These are phyloP conservation scores for Phytoseiulus persimilis DNA, from an alignment of 2,888 invertebrate species.

Conservation along the genomic window DNA sequence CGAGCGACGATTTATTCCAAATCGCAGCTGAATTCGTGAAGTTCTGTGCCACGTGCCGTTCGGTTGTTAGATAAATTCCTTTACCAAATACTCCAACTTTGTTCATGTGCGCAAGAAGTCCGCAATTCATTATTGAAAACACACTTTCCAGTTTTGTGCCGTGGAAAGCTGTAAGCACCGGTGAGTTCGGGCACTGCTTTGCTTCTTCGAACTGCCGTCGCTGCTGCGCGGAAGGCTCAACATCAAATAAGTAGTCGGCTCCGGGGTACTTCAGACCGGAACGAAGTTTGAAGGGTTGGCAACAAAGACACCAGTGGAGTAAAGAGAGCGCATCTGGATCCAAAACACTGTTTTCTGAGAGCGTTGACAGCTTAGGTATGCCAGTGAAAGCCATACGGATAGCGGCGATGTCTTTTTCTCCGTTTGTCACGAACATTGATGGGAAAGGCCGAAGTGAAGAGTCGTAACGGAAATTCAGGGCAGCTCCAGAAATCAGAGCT, in stretches of 20 bases:
- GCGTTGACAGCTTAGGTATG: not conserved
- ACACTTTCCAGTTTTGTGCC: slow-evolving; percentile 26
- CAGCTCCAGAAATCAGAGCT: not conserved
- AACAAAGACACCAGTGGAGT: slow-evolving; percentile 28
- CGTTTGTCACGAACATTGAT: not conserved
- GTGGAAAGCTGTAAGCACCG: not conserved
- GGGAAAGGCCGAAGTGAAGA: slow-evolving; percentile 10
- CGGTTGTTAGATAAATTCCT: slow-evolving; percentile 11
- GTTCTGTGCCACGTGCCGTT: slow-evolving; percentile 10
- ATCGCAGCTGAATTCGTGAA: slow-evolving; percentile 22
- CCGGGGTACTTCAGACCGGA: not conserved
- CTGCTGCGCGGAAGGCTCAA: not conserved
- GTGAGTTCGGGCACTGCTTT: not conserved
- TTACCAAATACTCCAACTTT: not conserved
- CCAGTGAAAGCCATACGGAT: not conserved
- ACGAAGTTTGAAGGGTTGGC: not conserved
- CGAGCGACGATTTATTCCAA: not conserved
- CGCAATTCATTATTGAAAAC: slow-evolving; percentile 23
- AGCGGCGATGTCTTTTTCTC: not conserved
- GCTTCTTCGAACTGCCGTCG: slow-evolving; percentile 6
- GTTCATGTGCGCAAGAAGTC: slow-evolving; percentile 29
- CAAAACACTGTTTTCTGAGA: not conserved
- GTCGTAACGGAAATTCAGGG: not conserved
- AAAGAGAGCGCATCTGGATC: not conserved
- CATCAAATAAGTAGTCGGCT: slow-evolving; percentile 11